A percentile compares a stretch with the other conserved stretches of the same genome.
phyloP scores from a whole-genome alignment of 2,113 vertebrate genomes.

The Ptychochromis oligacanthus region DNA sequence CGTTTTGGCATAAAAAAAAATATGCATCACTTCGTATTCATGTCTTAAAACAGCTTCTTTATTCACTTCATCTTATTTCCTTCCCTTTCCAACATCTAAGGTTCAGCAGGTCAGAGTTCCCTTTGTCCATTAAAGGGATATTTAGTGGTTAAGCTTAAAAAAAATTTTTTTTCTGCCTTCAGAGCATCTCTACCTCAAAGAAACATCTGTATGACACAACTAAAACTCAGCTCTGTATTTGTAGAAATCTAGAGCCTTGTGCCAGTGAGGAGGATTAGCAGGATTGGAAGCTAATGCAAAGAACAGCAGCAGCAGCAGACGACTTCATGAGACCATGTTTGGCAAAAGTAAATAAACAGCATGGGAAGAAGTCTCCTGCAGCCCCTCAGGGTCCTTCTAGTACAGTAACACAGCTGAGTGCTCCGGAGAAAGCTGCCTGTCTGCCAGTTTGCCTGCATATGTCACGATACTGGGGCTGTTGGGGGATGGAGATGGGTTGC shows the following conservation, averaged over 20 bases:
- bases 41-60: neutral
- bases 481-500: conserved; percentile 41
- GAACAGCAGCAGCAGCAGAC: neutral
- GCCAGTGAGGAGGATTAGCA: conserved; percentile 4
- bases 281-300: neutral
- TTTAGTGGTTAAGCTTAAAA: neutral
- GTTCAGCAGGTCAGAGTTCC: neutral
- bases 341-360: conserved; percentile 47
- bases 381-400: conserved; percentile 26
- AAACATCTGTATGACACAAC: neutral
- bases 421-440: conserved; percentile 36
- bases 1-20: neutral
- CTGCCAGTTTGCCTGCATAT: conserved; percentile 40
- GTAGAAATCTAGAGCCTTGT: neutral
- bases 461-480: conserved; percentile 12
- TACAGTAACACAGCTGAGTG: conserved; percentile 62
- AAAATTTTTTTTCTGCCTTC: neutral
- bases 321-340: conserved; percentile 23
- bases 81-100: neutral
- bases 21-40: neutral
- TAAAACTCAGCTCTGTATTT: neutral
- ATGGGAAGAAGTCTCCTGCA: conserved; percentile 8
- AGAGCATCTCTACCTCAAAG: neutral
- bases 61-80: neutral
- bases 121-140: neutral